Base-by-base conservation (phyloP, 1,140 invertebrate genomes). In the Drosophila tani region DNA sequence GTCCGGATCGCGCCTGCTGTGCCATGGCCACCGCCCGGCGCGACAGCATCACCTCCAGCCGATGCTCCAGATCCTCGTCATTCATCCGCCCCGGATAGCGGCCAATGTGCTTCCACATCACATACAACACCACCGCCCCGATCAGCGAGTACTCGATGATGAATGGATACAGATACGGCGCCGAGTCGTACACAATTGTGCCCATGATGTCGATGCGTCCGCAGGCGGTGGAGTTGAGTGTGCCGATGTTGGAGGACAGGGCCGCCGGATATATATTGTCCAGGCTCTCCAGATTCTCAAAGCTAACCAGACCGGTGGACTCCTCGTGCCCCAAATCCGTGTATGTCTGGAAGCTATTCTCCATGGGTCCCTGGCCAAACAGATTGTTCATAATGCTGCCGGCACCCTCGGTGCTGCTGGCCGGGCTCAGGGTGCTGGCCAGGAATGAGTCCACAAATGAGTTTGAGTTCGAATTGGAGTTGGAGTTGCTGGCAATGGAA, bases 61-160 rank as follows among this genome's bases (percentile, higher is more conserved):
- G 95, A 91, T 97, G 96, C 93, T 97, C 96, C 79, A 97, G 94
- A 93, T 97, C 96, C 93, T 97, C 97, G 85, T 97, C 96, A 75
- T 95, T 96, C 82, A 96, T 95, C 83, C 96, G 96, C 94, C 95
- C 95, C 2, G 96, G 96, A 93, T 97, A 96, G 80, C 96, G 95
- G 41, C 97, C 97, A 93, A 99, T 98, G 93, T 98, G 97, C 90
- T 97, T 97, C 98, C 98, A 99, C 96, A 99, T 99, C 47, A 99
- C 97, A 93, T 99, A 99, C 83, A 99, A 96, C 24, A 99, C 97
- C 55, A 98, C 98, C 24, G 98, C 98, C 19, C 98, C 98, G 91
- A 99, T 99, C 49, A 99, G 93, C 68, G 98, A 98, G 93, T 99
- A 99, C 93, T 99, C 98, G 84, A 99, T 98, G 78, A 99, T 99